Evolutionary conservation across 2,113 vertebrate species (phyloP).

Genomic region (Mobula hypostoma): DNA sequence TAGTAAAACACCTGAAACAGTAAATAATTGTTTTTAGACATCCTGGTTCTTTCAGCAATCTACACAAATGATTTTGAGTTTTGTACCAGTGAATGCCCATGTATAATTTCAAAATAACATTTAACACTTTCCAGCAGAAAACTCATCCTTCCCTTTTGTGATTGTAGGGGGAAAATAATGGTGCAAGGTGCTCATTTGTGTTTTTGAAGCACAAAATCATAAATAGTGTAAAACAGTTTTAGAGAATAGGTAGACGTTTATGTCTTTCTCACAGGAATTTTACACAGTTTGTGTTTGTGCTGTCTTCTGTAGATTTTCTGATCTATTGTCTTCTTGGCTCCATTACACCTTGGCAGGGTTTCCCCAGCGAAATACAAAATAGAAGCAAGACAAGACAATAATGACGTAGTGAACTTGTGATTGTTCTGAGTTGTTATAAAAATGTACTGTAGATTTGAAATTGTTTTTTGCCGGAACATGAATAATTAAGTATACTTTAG

Average conservation of each 20-base stretch:
- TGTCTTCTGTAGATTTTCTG: conserved; percentile 19
- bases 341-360: conserved; percentile 6
- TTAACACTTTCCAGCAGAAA: not conserved
- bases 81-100: not conserved
- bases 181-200: not conserved
- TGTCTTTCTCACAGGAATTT: not conserved
- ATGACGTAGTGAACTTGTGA: conserved; percentile 22
- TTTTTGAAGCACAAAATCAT: not conserved
- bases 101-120: not conserved
- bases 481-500: conserved; percentile 34
- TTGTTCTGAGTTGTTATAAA: conserved; percentile 31
- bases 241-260: not conserved
- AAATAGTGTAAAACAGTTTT: not conserved
- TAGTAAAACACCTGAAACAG: no score
- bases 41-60: no score
- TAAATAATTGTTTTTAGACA: not conserved
- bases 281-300: not conserved
- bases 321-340: conserved; percentile 13
- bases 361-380: not conserved
- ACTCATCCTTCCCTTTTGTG: not conserved
- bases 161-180: not conserved
- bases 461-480: conserved; percentile 10
- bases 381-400: conserved; percentile 16
- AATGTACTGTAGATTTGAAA: conserved; percentile 9
- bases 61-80: not conserved